phyloP scores from a whole-genome alignment of 2,113 vertebrate species.

The Oncorhynchus keta region DNA sequence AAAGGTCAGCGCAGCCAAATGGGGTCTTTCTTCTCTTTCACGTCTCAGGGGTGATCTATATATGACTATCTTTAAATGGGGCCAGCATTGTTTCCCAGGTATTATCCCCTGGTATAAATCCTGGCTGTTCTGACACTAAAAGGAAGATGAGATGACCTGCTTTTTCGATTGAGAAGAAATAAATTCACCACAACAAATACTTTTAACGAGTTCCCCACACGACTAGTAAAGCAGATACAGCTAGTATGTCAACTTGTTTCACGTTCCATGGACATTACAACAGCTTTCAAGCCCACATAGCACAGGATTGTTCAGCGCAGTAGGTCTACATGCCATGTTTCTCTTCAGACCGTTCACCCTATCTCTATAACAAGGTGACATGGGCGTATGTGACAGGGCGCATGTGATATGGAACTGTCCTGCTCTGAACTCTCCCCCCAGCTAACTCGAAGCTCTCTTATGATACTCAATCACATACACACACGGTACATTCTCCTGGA shows the following conservation, averaged over 20 bases:
- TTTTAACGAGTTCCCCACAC: not conserved
- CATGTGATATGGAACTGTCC: conserved; percentile 52
- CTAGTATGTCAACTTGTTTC: not conserved
- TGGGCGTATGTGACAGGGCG: conserved; percentile 49
- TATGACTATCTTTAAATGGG: conserved; percentile 54
- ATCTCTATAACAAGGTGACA: not conserved
- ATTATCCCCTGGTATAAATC: conserved; percentile 34
- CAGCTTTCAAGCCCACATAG: not conserved
- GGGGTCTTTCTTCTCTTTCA: conserved; percentile 64
- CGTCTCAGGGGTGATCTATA: conserved; percentile 51
- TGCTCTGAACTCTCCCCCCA: conserved; percentile 30
- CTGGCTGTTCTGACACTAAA: conserved; percentile 45
- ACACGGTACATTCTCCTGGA: not conserved
- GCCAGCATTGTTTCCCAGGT: conserved; percentile 49
- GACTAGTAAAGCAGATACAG: not conserved
- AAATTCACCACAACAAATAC: no score
- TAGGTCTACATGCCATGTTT: no score
- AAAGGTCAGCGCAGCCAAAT: conserved; percentile 54
- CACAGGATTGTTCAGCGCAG: not conserved
- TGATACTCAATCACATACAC: conserved; percentile 6
- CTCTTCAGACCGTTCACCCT: no score
- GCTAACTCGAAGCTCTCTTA: conserved; percentile 9
- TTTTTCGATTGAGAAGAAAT: no score
- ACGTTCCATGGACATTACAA: not conserved
- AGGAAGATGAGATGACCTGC: no score